A percentile compares a stretch with the other conserved stretches of the same genome.
Evolutionary conservation across 2,888 invertebrate genomes (phyloP).

Genomic region (Cantharis rufa): DNA sequence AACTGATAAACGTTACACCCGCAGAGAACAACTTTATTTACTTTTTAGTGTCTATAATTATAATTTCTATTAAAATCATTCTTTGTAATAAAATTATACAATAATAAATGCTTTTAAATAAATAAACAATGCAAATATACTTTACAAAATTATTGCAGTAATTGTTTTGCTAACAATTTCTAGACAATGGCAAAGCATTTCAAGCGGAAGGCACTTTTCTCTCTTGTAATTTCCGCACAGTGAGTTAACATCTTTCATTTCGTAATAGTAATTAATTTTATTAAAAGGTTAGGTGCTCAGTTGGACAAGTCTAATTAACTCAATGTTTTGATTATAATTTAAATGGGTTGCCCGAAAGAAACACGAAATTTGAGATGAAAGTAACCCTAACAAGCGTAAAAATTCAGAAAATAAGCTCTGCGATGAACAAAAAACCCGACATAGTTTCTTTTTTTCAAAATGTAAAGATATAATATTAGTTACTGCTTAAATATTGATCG

Average conservation of each 20-base stretch:
- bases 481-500: not conserved
- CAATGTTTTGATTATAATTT: not conserved
- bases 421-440: too few species aligned
- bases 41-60: not conserved
- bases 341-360: not conserved
- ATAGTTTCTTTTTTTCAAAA: too few species aligned
- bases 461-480: too few species aligned
- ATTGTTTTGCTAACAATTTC: slow-evolving; percentile 6
- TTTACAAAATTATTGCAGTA: slow-evolving; percentile 6
- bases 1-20: not conserved
- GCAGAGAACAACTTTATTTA: not conserved
- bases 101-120: not conserved
- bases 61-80: not conserved
- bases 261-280: slow-evolving; percentile 16
- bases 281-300: slow-evolving; percentile 12
- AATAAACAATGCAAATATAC: not conserved
- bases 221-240: slow-evolving; percentile 13
- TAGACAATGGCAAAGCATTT: slow-evolving; percentile 6
- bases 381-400: not conserved
- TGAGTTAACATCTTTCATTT: slow-evolving; percentile 10
- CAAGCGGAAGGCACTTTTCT: slow-evolving; percentile 7
- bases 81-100: not conserved
- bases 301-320: not conserved
- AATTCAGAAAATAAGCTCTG: not conserved
- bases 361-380: not conserved